Conservation (phyloP, 2,113 vertebrate genomes). For the Rhipidura dahli region DNA sequence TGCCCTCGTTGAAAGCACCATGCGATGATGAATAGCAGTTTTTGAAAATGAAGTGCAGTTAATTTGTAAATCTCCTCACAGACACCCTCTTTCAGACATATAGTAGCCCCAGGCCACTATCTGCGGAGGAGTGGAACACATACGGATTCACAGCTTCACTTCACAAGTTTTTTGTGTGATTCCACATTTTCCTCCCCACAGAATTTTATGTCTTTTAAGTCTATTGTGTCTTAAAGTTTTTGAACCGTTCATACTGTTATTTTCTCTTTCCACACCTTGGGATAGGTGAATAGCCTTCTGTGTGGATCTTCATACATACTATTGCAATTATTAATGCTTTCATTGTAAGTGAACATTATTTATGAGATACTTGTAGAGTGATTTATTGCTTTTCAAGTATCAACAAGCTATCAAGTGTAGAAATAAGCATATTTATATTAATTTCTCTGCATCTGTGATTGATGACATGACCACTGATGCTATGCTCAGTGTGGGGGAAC, state of each 20-base stretch:
- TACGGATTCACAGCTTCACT: constrained; percentile 10
- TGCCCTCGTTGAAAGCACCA: not conserved
- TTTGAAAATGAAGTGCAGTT: not conserved
- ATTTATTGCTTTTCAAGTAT: constrained; percentile 39
- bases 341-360: not conserved
- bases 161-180: not conserved
- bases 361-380: not conserved
- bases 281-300: not conserved
- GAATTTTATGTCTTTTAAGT: not conserved
- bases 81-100: not conserved
- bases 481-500: constrained; percentile 2
- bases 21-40: not conserved
- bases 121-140: not conserved
- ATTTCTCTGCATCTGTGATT: constrained; percentile 3
- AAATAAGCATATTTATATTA: constrained; percentile 4
- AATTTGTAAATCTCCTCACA: constrained; percentile 5
- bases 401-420: constrained; percentile 11
- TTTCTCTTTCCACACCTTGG: not conserved
- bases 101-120: not conserved
- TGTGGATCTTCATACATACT: not conserved
- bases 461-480: not conserved
- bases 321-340: constrained; percentile 1
- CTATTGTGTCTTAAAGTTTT: not conserved
- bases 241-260: not conserved
- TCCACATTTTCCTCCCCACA: not conserved